Base-by-base conservation (phyloP, 1,140 invertebrate genomes). In the Drusus annulatus region DNA sequence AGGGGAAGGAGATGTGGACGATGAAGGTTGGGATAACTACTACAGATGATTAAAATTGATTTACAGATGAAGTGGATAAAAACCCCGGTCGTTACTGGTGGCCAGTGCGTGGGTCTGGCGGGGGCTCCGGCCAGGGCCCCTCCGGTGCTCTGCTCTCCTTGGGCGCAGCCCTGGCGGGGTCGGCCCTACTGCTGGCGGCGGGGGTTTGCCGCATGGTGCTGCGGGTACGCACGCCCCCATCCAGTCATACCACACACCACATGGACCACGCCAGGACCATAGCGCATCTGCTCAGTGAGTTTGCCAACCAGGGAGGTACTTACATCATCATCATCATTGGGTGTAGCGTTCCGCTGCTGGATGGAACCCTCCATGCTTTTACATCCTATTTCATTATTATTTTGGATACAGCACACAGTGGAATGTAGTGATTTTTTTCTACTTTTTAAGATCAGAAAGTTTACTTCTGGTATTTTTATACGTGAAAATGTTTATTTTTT, bases 221-320 rank as follows among this genome's bases (percentile, higher is more conserved):
- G 15, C 36, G 63, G 5, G 17, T 17, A n/a, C 56, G 76, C 0
- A 10, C 73, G 5, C 28, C 71, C 8, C 25, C 50, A 0, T 51
- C 76, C 23, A 7, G 51, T 7, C 58, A 31, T 15, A 19, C 65
- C 5, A 36, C 54, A 13, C 78, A 23, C 3, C 79, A 80, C 52
- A 81, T 56, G 13, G 82, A 83, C 54, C 82, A 81, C 15, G 78
- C 77, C 21, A 62, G 74, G 21, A 83, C 82, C 10, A 83, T 83
- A 25, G 73, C 82, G 8, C 82, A 83, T 65, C 52, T 83, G 31
- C 54, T 83, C 31, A 79, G 82, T 83, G 23, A 79, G 21, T 68
- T 45, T 58, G 21, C 28, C 2, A 56, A 45, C 36, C 36, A 45
- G 36, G 36, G 36, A 45, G 36, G 36, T 45, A 45, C 36, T 45